phyloP scores from a whole-genome alignment of 2,113 vertebrate species.

The Elachura formosa region DNA sequence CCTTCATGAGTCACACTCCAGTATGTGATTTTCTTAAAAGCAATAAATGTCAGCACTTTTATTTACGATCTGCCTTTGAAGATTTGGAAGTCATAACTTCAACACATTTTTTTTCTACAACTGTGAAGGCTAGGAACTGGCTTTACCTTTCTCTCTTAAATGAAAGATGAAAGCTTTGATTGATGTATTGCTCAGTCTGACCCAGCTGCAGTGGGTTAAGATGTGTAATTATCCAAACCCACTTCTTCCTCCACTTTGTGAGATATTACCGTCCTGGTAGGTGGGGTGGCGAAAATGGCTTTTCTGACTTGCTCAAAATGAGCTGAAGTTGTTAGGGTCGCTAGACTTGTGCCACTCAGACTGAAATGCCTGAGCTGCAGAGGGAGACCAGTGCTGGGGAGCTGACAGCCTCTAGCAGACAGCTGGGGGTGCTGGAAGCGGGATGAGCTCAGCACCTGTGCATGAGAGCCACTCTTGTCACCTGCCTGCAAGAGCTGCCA shows the following conservation, averaged over 20 bases:
- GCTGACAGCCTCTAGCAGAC: neutral
- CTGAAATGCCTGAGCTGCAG: accelerated
- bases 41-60: constrained; percentile 51
- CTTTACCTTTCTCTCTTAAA: constrained; percentile 28
- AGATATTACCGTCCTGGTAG: neutral
- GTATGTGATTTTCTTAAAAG: constrained; percentile 51
- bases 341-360: neutral
- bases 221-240: neutral
- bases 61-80: constrained; percentile 34
- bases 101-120: neutral
- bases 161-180: neutral
- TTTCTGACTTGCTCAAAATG: neutral
- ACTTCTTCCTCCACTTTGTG: neutral
- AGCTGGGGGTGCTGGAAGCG: accelerated
- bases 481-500: neutral
- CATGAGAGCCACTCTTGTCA: neutral
- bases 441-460: accelerated
- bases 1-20: constrained; percentile 44
- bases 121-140: neutral
- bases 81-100: constrained; percentile 26
- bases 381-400: neutral
- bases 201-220: neutral
- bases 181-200: neutral
- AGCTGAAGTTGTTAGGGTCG: neutral
- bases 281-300: neutral